Evolutionary conservation across 2,113 vertebrate genomes (phyloP), one percentile per base, ranked within the genome.

Genomic region (Neotragus pygmaeus): DNA sequence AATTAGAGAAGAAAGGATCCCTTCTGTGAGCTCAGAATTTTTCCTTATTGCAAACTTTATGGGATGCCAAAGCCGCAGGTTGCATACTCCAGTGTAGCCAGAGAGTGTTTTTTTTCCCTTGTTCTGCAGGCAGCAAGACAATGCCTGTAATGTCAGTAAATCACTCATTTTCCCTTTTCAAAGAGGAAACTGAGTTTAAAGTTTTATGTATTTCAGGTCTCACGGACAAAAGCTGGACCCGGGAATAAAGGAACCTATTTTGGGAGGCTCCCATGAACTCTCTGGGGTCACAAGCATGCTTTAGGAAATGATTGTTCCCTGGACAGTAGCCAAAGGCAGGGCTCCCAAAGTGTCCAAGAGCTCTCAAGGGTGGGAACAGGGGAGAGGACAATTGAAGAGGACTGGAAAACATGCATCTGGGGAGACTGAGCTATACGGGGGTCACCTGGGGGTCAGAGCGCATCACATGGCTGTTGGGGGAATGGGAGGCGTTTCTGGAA

Each of bases 221-320:
- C 51, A 13, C 47, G 90, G 47, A 94, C 30, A 92, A 75, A 73
- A 30, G 21, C 25, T 70, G 60, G 60, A 86, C 57, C 49, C 66
- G 39, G 87, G 57, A 96, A 90, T 62, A 88, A 43, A 81, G 21
- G 12, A 49, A 39, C 33, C 6, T 28, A 64, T 89, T 90, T 90
- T 55, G 90, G 81, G 73, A 90, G 83, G n/a, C 80, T 97, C 80
- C 88, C 92, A 64, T 81, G 92, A 96, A 87, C 86, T 89, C 62
- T 60, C 49, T 57, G 64, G 84, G 80, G 57, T 45, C 62, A 55
- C 25, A 75, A 23, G 49, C 17, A 45, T 16, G 75, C 28, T 28
- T 90, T 15, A 47, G 53, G 62, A 95, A 92, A 60, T 33, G 11
- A 33, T 39, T 90, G 16, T 58, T 92, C 58, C 70, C 80, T 90